Base-by-base conservation (phyloP, 2,113 vertebrate species). In the Entomyzon cyanotis region DNA sequence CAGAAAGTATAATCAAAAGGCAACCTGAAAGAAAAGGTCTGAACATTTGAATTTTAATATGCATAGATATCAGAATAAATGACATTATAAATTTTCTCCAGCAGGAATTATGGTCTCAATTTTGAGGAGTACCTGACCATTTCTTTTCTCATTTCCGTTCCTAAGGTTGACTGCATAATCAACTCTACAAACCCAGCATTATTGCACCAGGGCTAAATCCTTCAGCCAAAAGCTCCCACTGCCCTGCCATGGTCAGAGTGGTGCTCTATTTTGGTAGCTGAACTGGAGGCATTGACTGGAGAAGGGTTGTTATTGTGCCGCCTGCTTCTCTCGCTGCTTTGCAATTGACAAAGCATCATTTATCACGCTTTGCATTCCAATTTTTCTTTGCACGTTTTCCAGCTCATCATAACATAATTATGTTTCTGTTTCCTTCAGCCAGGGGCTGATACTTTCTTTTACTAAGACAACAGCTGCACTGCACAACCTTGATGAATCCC, bases 391-490 rank as follows among this genome's bases (percentile, higher is more conserved):
- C 95, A 81, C 92, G 74, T 94, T 93, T 94, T 96, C 94, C 93
- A 97, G 97, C 96, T 97, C 97, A 97, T 98, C 97, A 97, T 96
- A 97, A 97, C 95, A 94, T 97, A 98, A 98, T 98, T 97, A 96
- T 35, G 31, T 94, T 96, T 89, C 92, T 94, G 60, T 82, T 97
- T 97, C 93, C 96, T 91, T 88, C 94, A 97, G 95, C 95, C 96
- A 97, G 94, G 93, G 94, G 87, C 96, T 0, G 58, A 92, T 93
- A 89, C 95, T 97, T 97, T 96, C 91, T 96, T 97, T 97, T 95
- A 56, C 80, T 67, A 93, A 96, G 95, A 96, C 95, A 96, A 94
- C 97, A 97, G 97, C 97, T 98, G 96, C 87, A 97, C 92, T 92
- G 84, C 93, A 95, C 92, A 97, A 97, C 97, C 96, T 97, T 93